Base-by-base conservation (phyloP, 2,888 invertebrate genomes). In the Oscheius sp. region DNA sequence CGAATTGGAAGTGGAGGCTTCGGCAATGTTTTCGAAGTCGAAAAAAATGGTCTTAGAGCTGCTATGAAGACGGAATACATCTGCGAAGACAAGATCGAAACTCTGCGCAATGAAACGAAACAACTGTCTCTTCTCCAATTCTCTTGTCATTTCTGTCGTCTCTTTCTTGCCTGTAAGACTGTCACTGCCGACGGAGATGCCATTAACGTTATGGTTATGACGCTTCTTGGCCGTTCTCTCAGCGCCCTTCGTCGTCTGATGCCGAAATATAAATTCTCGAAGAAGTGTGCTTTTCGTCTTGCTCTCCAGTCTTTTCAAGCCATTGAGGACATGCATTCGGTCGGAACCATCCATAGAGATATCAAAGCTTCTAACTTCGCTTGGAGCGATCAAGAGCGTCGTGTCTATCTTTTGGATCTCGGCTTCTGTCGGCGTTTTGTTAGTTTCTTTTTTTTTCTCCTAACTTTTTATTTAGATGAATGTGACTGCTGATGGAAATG, bases 301-400 rank as follows among this genome's bases (percentile, higher is more conserved):
- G 74, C 74, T 8, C 34, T 64, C 8, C 78, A 81, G 31, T 69
- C 71, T 58, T 58, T 78, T 2, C 57, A 69, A 37, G 78, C 75
- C 58, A 69, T 61, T 45, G 53, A 72, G 15, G 80, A 82, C 45
- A 58, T 83, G 3, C 83, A 83, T 64, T 31, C 48, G 5, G 65
- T 74, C 31, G 83, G 83, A 33, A 73, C 78, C 50, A 57, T 83
- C 20, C 82, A 83, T 69, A 74, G 83, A 15, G 82, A 83, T 65
- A 61, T 83, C 27, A 83, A 83, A 58, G 79, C 74, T 5, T 77
- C 77, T 15, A 83, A 83, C 65, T 82, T 81, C 52, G 82, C 82
- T n/a, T 73, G 82, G 75, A 71, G 74, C 10, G 69, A 65, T 5
- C 39, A 53, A 15, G 34, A 42, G 6, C 57, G 75, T 20, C 31